Conservation (phyloP, 2,113 vertebrate species). For the Lepisosteus oculatus region DNA sequence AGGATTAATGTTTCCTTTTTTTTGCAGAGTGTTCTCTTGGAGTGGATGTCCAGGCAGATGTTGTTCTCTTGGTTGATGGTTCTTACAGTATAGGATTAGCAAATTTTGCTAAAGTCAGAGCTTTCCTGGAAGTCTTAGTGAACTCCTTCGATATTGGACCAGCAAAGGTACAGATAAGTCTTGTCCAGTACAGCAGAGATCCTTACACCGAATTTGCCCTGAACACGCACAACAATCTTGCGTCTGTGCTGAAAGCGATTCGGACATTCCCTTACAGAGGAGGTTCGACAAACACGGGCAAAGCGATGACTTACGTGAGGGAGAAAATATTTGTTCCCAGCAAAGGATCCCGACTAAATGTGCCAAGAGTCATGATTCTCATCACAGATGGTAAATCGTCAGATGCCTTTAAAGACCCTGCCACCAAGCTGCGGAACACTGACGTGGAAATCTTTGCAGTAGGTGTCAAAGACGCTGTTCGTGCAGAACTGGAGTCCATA, state of each 20-base stretch:
- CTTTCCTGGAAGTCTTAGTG: constrained; percentile 91
- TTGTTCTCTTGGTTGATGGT: constrained; percentile 94
- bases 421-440: constrained; percentile 75
- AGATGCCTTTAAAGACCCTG: constrained; percentile 89
- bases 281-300: constrained; percentile 96
- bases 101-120: constrained; percentile 95
- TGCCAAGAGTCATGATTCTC: constrained; percentile 91
- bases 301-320: constrained; percentile 92
- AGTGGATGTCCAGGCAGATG: constrained; percentile 91
- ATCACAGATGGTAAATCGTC: constrained; percentile 98
- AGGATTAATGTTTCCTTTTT: constrained; percentile 27
- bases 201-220: constrained; percentile 91
- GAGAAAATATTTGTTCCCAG: constrained; percentile 81
- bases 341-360: constrained; percentile 81
- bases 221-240: constrained; percentile 78
- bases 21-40: constrained; percentile 86
- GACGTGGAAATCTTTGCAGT: constrained; percentile 97
- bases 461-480: constrained; percentile 93
- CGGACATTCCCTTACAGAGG: constrained; percentile 92
- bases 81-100: constrained; percentile 94
- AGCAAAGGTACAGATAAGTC: constrained; percentile 88
- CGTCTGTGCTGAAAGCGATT: constrained; percentile 82
- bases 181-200: constrained; percentile 96
- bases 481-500: constrained; percentile 90
- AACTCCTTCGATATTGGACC: constrained; percentile 91